phyloP scores from a whole-genome alignment of 2,888 invertebrate species.

The Polymixis lichenea region DNA sequence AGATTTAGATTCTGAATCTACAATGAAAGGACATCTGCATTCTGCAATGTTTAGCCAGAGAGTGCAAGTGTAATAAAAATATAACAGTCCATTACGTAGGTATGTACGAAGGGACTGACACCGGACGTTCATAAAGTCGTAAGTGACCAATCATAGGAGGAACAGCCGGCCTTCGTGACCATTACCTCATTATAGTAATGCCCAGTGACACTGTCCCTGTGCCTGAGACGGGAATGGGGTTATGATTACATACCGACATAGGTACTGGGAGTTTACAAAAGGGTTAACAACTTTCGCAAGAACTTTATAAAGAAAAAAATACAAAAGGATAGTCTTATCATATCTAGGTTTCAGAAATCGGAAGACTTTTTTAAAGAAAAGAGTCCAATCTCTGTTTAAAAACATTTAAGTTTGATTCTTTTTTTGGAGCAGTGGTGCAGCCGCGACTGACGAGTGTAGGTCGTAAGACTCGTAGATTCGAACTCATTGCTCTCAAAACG shows the following conservation, averaged over 20 bases:
- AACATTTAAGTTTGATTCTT: neutral
- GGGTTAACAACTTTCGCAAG: neutral
- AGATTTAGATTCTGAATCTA: neutral
- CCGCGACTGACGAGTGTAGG: no score
- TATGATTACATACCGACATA: conserved; percentile 6
- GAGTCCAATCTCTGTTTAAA: neutral
- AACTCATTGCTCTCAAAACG: no score
- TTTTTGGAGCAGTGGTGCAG: no score
- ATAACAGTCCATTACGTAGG: conserved; percentile 5
- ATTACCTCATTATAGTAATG: conserved; percentile 69
- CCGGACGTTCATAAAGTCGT: conserved; percentile 69
- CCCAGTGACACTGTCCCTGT: conserved; percentile 51
- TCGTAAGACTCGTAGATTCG: no score
- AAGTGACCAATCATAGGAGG: conserved; percentile 71
- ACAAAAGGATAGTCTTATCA: neutral
- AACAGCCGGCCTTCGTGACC: conserved; percentile 61
- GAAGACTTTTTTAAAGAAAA: no score
- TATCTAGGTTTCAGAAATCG: neutral
- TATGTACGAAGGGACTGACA: conserved; percentile 55
- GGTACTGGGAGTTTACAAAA: neutral
- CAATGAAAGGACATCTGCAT: neutral
- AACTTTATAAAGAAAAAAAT: neutral
- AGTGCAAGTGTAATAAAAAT: conserved; percentile 18
- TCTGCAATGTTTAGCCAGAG: neutral
- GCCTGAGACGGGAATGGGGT: conserved; percentile 14